phyloP scores from a whole-genome alignment of 2,888 invertebrate genomes.

The Drosophila imparisetae region DNA sequence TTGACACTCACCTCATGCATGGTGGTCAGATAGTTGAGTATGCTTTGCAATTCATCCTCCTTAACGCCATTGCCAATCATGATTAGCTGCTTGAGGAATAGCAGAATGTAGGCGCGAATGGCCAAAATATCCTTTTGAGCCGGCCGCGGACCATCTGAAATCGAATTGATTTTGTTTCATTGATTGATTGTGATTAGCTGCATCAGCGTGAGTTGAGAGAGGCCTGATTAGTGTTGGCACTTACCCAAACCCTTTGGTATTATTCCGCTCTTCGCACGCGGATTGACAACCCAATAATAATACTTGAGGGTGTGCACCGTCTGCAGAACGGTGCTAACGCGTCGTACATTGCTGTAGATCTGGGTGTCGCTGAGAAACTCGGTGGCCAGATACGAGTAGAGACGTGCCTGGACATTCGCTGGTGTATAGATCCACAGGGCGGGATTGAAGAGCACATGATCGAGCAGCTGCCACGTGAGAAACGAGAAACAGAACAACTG shows the following conservation, averaged over 20 bases:
- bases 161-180: background rate
- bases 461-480: conserved; percentile 97
- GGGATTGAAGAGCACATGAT: conserved; percentile 99
- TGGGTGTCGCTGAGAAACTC: conserved; percentile 99
- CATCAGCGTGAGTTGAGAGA: background rate
- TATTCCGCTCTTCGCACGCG: conserved; percentile 96
- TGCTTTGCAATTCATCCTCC: conserved; percentile 99
- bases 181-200: background rate
- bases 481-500: conserved; percentile 96
- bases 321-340: conserved; percentile 98
- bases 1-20: conserved; percentile 94
- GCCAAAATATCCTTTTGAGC: conserved; percentile 97
- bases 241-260: conserved; percentile 97
- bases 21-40: conserved; percentile 98
- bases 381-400: conserved; percentile 99
- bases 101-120: conserved; percentile 96
- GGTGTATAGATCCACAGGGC: conserved; percentile 99
- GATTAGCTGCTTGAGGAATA: conserved; percentile 97
- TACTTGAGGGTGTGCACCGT: conserved; percentile 99
- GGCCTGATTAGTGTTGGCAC: conserved; percentile 67
- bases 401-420: conserved; percentile 95
- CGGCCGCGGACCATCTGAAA: conserved; percentile 95
- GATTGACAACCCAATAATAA: conserved; percentile 99
- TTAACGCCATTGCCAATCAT: conserved; percentile 98
- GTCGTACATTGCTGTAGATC: conserved; percentile 97